Evolutionary conservation across 2,888 invertebrate genomes (phyloP), one percentile per base, ranked within the genome.

Genomic region (Heliconius erato): DNA sequence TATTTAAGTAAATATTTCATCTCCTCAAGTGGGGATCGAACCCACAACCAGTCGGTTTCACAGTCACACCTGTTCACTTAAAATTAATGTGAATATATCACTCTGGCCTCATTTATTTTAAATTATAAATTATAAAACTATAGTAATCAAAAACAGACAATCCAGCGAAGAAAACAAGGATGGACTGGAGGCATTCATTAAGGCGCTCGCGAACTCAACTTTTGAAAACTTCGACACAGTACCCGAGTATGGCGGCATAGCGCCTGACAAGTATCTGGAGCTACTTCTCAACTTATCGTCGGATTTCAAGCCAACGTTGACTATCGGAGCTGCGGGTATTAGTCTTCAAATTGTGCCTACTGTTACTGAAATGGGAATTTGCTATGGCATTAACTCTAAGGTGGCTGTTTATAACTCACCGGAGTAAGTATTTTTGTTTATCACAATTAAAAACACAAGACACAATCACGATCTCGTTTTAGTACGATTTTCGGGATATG

Each of bases 341-440:
- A 90, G 90, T 82, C 91, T 97, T 86, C 91, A 91, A 68, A 92
- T 97, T n/a, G 94, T 96, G 69, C 96, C 96, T 16, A 97, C 97
- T 0, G 91, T 97, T 16, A 97, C 97, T 0, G 98, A 98, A 90
- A 96, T 97, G 95, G 98, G 98, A 3, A 90, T 97, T 81, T 98
- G 98, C 86, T 97, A 97, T 89, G 94, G 97, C 35, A 97, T 97
- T 77, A 97, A 97, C 89, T 97, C 97, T 0, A 94, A 96, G 86
- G 95, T 97, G 54, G 97, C 97, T 1, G 90, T 96, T 16, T 97
- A 97, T 88, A 97, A 96, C 89, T 96, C 96, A 16, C 96, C 96
- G 1, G 87, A 89, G 97, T 97, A 91, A 95, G 96, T 92, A 79
- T 23, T 7, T 40, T 40, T 40, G 40, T 40, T 40, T 40, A 40